Conservation (phyloP, 2,888 invertebrate species). For the Liodrosophila aerea region DNA sequence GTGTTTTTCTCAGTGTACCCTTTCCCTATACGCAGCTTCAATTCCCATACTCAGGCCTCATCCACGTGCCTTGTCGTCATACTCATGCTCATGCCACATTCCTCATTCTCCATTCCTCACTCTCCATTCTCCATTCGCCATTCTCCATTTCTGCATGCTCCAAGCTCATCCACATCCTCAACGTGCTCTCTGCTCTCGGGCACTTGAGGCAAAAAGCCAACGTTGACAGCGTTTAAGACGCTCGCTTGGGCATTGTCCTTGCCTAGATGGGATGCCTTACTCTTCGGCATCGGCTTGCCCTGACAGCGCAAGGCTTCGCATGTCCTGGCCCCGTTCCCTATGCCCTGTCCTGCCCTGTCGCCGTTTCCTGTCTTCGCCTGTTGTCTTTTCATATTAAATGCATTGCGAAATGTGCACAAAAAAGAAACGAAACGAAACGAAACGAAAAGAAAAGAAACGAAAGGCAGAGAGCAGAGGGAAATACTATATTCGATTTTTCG, state of each 20-base stretch:
- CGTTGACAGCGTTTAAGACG: constrained; percentile 78
- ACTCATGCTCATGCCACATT: constrained; percentile 8
- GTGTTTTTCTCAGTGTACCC: too few species aligned
- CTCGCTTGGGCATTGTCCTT: constrained; percentile 75
- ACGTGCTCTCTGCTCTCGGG: constrained; percentile 40
- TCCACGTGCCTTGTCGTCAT: too few species aligned
- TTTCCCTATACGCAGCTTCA: too few species aligned
- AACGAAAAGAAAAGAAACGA: not conserved
- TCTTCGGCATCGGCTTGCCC: constrained; percentile 19
- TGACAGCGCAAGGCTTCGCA: constrained; percentile 65
- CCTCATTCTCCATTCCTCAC: not conserved
- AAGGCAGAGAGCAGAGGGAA: constrained; percentile 12
- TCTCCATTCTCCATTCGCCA: constrained; percentile 4
- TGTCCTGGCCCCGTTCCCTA: constrained; percentile 22
- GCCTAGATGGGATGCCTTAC: constrained; percentile 40
- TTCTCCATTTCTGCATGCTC: constrained; percentile 22
- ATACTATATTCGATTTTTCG: constrained; percentile 64
- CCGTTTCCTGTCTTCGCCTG: constrained; percentile 58
- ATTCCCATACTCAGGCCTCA: too few species aligned
- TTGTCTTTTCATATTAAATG: constrained; percentile 77
- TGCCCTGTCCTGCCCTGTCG: constrained; percentile 10
- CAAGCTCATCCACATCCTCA: constrained; percentile 22
- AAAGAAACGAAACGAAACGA: constrained; percentile 10
- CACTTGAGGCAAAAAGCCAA: constrained; percentile 77
- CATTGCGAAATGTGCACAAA: constrained; percentile 61